Percentiles rank a stretch among this genome's conserved stretches.
Evolutionary conservation across 2,113 vertebrate species (phyloP).

Genomic region (Hyla sarda): DNA sequence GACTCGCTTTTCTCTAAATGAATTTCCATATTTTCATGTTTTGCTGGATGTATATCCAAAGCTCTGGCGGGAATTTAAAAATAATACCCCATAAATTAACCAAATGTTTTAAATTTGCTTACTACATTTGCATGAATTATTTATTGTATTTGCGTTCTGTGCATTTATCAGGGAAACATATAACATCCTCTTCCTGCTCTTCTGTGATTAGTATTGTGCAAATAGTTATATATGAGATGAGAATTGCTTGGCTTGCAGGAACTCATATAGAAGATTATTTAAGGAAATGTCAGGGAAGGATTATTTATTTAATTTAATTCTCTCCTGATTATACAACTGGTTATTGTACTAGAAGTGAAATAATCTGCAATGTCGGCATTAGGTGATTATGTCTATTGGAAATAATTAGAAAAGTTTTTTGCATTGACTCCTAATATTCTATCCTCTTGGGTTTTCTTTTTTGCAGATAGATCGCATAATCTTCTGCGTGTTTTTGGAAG

Average conservation of each 20-base stretch:
- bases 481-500: slow-evolving; percentile 97
- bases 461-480: slow-evolving; percentile 92
- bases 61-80: slow-evolving; percentile 48
- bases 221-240: slow-evolving; percentile 36
- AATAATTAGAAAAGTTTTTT: not conserved
- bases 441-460: slow-evolving; percentile 59
- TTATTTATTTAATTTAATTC: slow-evolving; percentile 47
- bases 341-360: slow-evolving; percentile 23
- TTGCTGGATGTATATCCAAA: slow-evolving; percentile 28
- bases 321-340: not conserved
- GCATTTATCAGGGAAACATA: slow-evolving; percentile 35
- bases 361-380: not conserved
- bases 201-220: slow-evolving; percentile 39
- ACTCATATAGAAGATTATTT: slow-evolving; percentile 39
- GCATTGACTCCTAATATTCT: slow-evolving; percentile 38
- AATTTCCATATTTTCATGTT: slow-evolving; percentile 50
- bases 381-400: slow-evolving; percentile 38
- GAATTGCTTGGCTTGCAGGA: slow-evolving; percentile 16
- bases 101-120: slow-evolving; percentile 39
- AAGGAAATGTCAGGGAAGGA: slow-evolving; percentile 7
- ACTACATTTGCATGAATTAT: slow-evolving; percentile 46
- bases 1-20: slow-evolving; percentile 23
- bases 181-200: slow-evolving; percentile 10
- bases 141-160: slow-evolving; percentile 42
- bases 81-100: slow-evolving; percentile 53